Percentiles rank a stretch among this genome's conserved stretches.
phyloP scores from a whole-genome alignment of 2,113 vertebrate species.

The Anolis sagrei region DNA sequence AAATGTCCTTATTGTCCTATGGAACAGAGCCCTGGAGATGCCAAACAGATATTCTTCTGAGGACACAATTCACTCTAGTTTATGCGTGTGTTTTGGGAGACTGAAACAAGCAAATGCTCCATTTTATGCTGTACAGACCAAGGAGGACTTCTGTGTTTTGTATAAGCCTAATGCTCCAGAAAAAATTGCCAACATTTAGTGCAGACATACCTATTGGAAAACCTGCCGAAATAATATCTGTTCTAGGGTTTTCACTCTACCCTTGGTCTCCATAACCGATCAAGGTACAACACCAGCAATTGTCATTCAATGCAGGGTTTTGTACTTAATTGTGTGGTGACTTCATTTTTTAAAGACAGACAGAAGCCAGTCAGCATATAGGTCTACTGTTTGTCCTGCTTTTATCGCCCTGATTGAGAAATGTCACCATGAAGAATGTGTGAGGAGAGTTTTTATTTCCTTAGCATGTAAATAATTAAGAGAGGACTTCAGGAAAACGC shows the following conservation, averaged over 20 bases:
- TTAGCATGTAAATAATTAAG: slow-evolving; percentile 77
- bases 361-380: slow-evolving; percentile 63
- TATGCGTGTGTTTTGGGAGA: slow-evolving; percentile 73
- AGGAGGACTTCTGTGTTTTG: slow-evolving; percentile 72
- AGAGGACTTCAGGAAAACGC: slow-evolving; percentile 65
- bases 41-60: slow-evolving; percentile 91
- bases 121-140: slow-evolving; percentile 72
- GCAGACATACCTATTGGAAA: slow-evolving; percentile 66
- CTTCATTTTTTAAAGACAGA: slow-evolving; percentile 81
- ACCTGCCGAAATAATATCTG: slow-evolving; percentile 72
- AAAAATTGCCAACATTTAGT: slow-evolving; percentile 74
- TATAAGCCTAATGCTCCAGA: slow-evolving; percentile 73
- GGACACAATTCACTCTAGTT: slow-evolving; percentile 70
- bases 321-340: slow-evolving; percentile 82
- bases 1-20: slow-evolving; percentile 90
- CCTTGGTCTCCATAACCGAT: slow-evolving; percentile 83
- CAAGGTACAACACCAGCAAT: slow-evolving; percentile 84
- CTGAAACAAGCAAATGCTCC: slow-evolving; percentile 49
- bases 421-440: slow-evolving; percentile 78
- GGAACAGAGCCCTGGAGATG: slow-evolving; percentile 88
- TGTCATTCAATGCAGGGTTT: slow-evolving; percentile 85
- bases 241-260: slow-evolving; percentile 79
- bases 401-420: slow-evolving; percentile 69
- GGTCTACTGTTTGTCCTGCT: slow-evolving; percentile 74
- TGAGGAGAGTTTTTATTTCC: slow-evolving; percentile 75